phyloP scores from a whole-genome alignment of 2,888 invertebrate genomes.

The Cryptophagus acutangulus region DNA sequence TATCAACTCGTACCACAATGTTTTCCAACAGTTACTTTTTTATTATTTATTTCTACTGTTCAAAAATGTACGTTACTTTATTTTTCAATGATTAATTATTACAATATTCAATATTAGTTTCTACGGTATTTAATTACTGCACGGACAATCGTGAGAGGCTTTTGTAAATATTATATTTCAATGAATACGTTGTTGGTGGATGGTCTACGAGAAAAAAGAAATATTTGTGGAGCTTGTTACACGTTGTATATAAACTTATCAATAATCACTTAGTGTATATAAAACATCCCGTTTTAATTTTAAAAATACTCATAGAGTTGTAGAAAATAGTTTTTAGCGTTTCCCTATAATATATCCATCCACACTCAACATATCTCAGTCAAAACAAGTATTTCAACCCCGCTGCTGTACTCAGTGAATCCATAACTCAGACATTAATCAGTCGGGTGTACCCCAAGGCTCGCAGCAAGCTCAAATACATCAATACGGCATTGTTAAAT shows the following conservation, averaged over 20 bases:
- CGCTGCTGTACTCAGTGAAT: slow-evolving; percentile 32
- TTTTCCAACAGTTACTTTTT: slow-evolving; percentile 5
- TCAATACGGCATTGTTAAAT: slow-evolving; percentile 24
- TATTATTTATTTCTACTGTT: neutral
- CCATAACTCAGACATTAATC: slow-evolving; percentile 40
- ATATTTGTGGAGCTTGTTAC: too few species aligned
- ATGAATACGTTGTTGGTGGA: too few species aligned
- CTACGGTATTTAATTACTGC: too few species aligned
- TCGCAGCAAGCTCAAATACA: slow-evolving; percentile 20
- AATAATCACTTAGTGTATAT: slow-evolving; percentile 4
- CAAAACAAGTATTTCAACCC: slow-evolving; percentile 41
- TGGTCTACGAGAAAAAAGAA: too few species aligned
- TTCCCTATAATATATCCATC: slow-evolving; percentile 36
- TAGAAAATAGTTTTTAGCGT: slow-evolving; percentile 18
- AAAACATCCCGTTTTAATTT: slow-evolving; percentile 16
- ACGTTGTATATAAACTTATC: slow-evolving; percentile 7
- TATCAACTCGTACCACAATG: slow-evolving; percentile 23
- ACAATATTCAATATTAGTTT: too few species aligned
- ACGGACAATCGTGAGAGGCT: too few species aligned
- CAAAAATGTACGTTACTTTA: too few species aligned
- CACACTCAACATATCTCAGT: slow-evolving; percentile 37
- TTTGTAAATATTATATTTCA: too few species aligned
- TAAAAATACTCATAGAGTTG: slow-evolving; percentile 16
- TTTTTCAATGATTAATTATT: too few species aligned
- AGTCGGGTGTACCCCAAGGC: slow-evolving; percentile 24